Percentiles rank a stretch among this genome's conserved stretches.
These are phyloP conservation scores for Spheniscus mendiculus DNA, from an alignment of 2,113 vertebrate species.

Conservation along the genomic window DNA sequence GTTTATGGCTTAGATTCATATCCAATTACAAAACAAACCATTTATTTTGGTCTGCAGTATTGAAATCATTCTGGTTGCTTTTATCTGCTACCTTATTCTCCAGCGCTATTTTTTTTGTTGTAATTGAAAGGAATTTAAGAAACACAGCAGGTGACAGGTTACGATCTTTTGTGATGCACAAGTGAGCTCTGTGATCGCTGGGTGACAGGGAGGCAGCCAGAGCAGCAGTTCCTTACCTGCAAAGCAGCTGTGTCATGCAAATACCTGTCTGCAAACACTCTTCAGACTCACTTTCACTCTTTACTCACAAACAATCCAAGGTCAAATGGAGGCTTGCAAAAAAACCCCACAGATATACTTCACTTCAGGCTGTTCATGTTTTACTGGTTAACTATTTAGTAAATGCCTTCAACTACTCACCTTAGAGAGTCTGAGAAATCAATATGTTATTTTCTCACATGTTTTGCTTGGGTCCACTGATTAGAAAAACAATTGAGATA, in stretches of 20 bases:
- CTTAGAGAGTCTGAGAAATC: background rate
- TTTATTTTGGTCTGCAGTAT: background rate
- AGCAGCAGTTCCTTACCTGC: background rate
- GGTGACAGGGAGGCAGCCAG: background rate
- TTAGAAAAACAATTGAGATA: conserved; percentile 19
- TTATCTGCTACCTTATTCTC: background rate
- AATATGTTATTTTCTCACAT: background rate
- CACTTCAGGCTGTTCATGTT: background rate
- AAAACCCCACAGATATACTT: background rate
- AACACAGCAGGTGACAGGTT: background rate
- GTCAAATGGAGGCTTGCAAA: background rate
- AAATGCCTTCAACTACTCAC: background rate
- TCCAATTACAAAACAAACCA: background rate
- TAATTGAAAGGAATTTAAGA: background rate
- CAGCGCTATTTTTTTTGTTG: background rate
- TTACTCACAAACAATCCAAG: background rate
- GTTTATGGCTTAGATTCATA: background rate
- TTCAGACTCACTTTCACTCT: background rate
- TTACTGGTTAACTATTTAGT: background rate
- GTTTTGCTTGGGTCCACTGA: background rate
- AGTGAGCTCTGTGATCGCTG: background rate
- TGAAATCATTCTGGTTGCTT: background rate
- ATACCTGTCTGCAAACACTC: background rate
- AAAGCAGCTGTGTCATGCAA: background rate
- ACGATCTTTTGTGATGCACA: background rate